phyloP scores from a whole-genome alignment of 2,113 vertebrate species.

The Seriola quinqueradiata region DNA sequence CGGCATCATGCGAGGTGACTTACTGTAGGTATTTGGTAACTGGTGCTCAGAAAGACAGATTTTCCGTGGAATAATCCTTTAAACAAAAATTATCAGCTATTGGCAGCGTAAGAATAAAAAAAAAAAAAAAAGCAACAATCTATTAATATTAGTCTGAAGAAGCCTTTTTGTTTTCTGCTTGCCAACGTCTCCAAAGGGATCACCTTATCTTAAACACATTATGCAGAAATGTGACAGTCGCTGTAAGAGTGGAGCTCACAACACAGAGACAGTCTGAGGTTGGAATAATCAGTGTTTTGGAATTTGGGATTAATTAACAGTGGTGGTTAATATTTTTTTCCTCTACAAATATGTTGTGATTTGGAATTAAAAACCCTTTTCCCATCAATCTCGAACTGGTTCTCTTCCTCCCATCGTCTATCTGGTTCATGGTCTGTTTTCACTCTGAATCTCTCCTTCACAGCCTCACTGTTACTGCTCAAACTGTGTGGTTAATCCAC shows the following conservation, averaged over 20 bases:
- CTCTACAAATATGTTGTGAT: constrained; percentile 8
- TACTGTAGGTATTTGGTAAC: background rate
- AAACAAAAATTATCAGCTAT: background rate
- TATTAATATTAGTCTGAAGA: background rate
- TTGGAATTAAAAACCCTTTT: constrained; percentile 13
- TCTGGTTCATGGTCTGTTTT: constrained; percentile 13
- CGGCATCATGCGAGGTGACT: background rate
- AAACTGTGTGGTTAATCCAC: constrained; percentile 72
- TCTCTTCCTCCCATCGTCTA: background rate
- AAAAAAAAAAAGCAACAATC: background rate
- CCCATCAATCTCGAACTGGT: constrained; percentile 7
- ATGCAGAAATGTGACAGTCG: background rate
- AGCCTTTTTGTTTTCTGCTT: constrained; percentile 3
- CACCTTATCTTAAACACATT: constrained; percentile 22
- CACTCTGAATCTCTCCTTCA: constrained; percentile 50
- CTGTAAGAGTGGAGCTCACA: background rate
- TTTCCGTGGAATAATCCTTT: background rate
- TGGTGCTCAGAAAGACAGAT: background rate
- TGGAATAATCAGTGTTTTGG: background rate
- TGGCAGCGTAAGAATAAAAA: background rate
- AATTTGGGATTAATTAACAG: constrained; percentile 33
- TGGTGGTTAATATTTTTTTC: background rate
- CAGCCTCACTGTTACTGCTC: constrained; percentile 51
- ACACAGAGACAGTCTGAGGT: background rate
- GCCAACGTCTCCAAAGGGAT: background rate